These are phyloP conservation scores for Euthynnus affinis DNA, from an alignment of 2,797 vertebrate genomes.

Conservation along the genomic window DNA sequence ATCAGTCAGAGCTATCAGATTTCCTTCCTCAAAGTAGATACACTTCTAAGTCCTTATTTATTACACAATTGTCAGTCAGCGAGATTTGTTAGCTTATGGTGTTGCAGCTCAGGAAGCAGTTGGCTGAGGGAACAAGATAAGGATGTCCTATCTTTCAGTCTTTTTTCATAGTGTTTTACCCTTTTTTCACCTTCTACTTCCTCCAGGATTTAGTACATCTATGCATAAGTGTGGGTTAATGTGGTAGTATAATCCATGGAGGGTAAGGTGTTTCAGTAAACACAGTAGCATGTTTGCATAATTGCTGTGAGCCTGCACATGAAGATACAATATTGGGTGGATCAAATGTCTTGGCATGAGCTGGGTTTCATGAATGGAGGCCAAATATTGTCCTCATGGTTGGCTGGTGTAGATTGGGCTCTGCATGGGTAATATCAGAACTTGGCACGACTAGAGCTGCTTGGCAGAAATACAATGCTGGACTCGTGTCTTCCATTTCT, in stretches of 20 bases:
- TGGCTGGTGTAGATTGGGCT: conserved; percentile 33
- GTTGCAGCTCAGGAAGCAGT: conserved; percentile 29
- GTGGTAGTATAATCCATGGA: conserved; percentile 21
- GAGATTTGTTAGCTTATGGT: conserved; percentile 43
- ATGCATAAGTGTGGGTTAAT: background rate
- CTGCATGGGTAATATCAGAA: conserved; percentile 33
- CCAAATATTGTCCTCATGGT: conserved; percentile 44
- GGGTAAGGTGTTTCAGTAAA: conserved; percentile 12
- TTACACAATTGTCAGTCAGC: conserved; percentile 40
- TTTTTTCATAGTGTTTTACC: background rate
- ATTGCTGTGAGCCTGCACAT: conserved; percentile 39
- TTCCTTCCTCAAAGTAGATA: conserved; percentile 37
- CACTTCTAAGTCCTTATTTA: conserved; percentile 52
- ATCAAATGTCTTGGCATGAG: conserved; percentile 62
- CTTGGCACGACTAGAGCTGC: conserved; percentile 21
- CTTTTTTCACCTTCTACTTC: conserved; percentile 25
- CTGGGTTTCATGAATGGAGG: conserved; percentile 31
- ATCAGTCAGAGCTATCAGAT: conserved; percentile 51
- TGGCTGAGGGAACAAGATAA: conserved; percentile 48
- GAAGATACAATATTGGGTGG: conserved; percentile 51
- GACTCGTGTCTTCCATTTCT: conserved; percentile 20
- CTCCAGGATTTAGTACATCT: background rate
- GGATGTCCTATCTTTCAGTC: background rate
- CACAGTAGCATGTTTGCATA: conserved; percentile 37
- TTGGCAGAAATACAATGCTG: conserved; percentile 42